A percentile compares a stretch with the other conserved stretches of the same genome.
Conservation (phyloP, 2,888 invertebrate species). For the Anthophora plumipes region DNA sequence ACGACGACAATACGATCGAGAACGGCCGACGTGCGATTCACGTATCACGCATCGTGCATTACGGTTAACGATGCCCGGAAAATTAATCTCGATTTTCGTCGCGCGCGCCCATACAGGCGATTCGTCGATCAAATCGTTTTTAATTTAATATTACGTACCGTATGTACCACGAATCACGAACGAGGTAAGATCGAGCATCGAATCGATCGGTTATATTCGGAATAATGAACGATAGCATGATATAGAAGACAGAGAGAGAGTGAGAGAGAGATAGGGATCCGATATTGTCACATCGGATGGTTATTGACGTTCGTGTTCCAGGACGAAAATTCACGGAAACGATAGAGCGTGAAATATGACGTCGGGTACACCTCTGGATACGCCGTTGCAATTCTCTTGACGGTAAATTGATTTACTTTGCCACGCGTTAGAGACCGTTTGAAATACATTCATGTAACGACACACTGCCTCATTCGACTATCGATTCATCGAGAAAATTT, state of each 20-base stretch:
- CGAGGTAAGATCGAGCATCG: conserved; percentile 35
- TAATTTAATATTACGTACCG: conserved; percentile 24
- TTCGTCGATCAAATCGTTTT: conserved; percentile 16
- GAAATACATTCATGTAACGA: conserved; percentile 25
- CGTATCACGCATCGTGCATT: conserved; percentile 5
- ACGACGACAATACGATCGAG: conserved; percentile 22
- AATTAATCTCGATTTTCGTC: conserved; percentile 12
- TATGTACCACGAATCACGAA: conserved; percentile 26
- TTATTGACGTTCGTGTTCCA: conserved; percentile 60
- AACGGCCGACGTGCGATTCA: conserved; percentile 14
- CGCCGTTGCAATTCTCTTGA: conserved; percentile 49
- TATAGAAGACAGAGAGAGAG: conserved; percentile 25
- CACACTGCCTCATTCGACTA: conserved; percentile 47
- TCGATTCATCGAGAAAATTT: conserved; percentile 39
- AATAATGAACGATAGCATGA: conserved; percentile 52
- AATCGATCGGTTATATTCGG: conserved; percentile 52
- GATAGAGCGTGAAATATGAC: conserved; percentile 61
- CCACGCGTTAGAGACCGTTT: conserved; percentile 32
- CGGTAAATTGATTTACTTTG: conserved; percentile 54
- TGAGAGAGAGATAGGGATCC: conserved; percentile 22
- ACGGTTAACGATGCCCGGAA: conserved; percentile 20
- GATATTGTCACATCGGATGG: conserved; percentile 59
- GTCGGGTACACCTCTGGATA: conserved; percentile 64
- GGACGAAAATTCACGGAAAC: conserved; percentile 57
- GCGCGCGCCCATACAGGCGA: background rate